Conservation (phyloP, 1,140 invertebrate genomes). For the Vanessa tameamea region DNA sequence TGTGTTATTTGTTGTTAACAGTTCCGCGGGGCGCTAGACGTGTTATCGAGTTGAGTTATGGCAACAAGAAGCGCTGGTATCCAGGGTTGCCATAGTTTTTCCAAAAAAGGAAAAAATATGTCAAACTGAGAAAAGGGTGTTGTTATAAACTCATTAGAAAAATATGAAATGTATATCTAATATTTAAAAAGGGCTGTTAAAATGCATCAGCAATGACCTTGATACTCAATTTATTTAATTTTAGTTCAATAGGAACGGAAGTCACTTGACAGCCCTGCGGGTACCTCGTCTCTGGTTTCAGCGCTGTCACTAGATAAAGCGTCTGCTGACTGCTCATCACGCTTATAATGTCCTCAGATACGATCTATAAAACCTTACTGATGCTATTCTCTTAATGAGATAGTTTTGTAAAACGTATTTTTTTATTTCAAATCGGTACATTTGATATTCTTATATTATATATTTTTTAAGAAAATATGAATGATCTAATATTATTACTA, state of each 20-base stretch:
- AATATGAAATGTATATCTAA: no score
- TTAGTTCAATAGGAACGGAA: background rate
- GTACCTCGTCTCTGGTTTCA: conserved; percentile 52
- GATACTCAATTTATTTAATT: background rate
- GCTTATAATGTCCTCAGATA: conserved; percentile 38
- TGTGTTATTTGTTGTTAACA: conserved; percentile 76
- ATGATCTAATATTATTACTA: background rate
- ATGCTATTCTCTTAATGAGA: conserved; percentile 22
- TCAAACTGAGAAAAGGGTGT: background rate
- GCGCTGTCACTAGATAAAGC: conserved; percentile 35
- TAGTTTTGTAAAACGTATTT: conserved; percentile 24
- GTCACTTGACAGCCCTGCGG: conserved; percentile 15
- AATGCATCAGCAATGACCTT: no score
- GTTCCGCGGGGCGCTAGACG: conserved; percentile 56
- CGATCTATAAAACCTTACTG: conserved; percentile 36
- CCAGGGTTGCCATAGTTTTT: conserved; percentile 20
- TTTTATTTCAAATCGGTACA: conserved; percentile 1
- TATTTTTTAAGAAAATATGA: background rate
- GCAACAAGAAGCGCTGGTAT: conserved; percentile 44
- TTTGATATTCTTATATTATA: background rate
- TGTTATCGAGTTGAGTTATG: conserved; percentile 75
- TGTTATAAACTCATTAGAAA: background rate
- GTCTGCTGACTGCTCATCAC: conserved; percentile 40
- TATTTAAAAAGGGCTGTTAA: no score
- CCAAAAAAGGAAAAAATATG: background rate